Conservation (phyloP, 2,888 invertebrate species). For the Griposia aprilina region DNA sequence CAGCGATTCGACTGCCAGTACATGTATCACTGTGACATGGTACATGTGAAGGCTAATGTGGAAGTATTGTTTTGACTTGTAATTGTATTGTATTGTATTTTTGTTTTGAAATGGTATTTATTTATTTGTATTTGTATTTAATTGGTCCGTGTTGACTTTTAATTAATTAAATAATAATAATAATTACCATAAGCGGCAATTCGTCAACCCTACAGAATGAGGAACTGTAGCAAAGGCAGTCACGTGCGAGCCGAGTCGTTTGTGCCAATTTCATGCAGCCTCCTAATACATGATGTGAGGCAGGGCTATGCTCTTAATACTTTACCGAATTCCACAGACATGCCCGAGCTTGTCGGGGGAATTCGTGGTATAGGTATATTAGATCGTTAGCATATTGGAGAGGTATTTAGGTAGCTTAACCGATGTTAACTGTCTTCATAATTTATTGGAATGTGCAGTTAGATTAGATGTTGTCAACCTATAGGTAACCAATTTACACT, state of each 20-base stretch:
- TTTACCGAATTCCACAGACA: conserved; percentile 57
- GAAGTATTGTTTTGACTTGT: too few species aligned
- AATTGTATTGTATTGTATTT: too few species aligned
- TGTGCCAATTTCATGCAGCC: conserved; percentile 75
- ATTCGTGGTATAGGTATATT: conserved; percentile 31
- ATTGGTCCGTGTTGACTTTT: too few species aligned
- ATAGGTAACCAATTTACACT: neutral
- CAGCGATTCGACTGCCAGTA: too few species aligned
- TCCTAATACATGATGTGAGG: conserved; percentile 54
- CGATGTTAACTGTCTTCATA: conserved; percentile 39
- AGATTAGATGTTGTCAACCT: conserved; percentile 23
- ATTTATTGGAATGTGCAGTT: conserved; percentile 45
- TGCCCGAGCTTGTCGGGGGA: conserved; percentile 39
- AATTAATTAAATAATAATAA: too few species aligned
- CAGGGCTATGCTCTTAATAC: conserved; percentile 46
- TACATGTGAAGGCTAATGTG: too few species aligned
- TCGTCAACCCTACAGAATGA: conserved; percentile 69
- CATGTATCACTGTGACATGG: too few species aligned
- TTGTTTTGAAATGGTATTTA: too few species aligned
- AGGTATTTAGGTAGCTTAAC: conserved; percentile 42
- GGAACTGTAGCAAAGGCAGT: conserved; percentile 70
- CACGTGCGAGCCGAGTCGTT: conserved; percentile 75
- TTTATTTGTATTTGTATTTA: too few species aligned
- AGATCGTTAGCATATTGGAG: conserved; percentile 34
- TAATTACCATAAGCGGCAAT: conserved; percentile 29